Evolutionary conservation across 2,113 vertebrate genomes (phyloP).

Genomic region (Theristicus caerulescens): DNA sequence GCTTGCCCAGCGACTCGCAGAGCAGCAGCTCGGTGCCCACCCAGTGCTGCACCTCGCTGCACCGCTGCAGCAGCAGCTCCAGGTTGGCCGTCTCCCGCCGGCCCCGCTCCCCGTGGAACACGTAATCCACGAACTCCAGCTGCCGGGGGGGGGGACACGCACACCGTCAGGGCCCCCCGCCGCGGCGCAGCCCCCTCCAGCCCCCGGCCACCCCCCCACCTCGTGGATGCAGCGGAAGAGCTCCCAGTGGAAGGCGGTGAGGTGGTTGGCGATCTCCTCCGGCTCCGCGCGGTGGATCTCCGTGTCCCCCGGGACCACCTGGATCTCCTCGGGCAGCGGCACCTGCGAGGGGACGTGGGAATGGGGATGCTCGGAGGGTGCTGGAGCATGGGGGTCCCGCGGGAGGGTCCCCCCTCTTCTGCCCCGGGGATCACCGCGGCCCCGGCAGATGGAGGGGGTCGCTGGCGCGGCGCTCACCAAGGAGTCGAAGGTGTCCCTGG

Average conservation of each 20-base stretch:
- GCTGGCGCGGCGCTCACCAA: conserved; percentile 76
- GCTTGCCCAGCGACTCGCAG: conserved; percentile 89
- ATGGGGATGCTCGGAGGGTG: fast-evolving
- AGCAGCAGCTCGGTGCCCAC: conserved; percentile 95
- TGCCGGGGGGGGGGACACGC: not conserved
- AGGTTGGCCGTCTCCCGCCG: conserved; percentile 95
- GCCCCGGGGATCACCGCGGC: fast-evolving
- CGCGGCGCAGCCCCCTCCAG: fast-evolving
- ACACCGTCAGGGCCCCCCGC: fast-evolving
- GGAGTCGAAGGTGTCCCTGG: conserved; percentile 84
- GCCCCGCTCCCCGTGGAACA: conserved; percentile 92
- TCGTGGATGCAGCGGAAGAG: conserved; percentile 96
- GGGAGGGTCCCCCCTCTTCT: not conserved
- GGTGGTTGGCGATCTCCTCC: conserved; percentile 91
- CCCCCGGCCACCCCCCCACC: conserved; percentile 53
- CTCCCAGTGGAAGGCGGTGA: conserved; percentile 95
- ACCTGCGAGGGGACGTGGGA: conserved; percentile 65
- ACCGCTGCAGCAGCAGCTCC: conserved; percentile 95
- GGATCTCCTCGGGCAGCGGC: conserved; percentile 92
- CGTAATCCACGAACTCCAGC: conserved; percentile 96
- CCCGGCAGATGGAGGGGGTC: not conserved
- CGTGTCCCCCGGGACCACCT: conserved; percentile 90
- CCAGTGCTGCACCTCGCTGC: conserved; percentile 97
- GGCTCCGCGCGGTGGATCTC: conserved; percentile 95
- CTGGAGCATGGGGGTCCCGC: fast-evolving